A percentile compares a stretch with the other conserved stretches of the same genome.
Conservation (phyloP, 2,113 vertebrate genomes). For the Morone saxatilis region DNA sequence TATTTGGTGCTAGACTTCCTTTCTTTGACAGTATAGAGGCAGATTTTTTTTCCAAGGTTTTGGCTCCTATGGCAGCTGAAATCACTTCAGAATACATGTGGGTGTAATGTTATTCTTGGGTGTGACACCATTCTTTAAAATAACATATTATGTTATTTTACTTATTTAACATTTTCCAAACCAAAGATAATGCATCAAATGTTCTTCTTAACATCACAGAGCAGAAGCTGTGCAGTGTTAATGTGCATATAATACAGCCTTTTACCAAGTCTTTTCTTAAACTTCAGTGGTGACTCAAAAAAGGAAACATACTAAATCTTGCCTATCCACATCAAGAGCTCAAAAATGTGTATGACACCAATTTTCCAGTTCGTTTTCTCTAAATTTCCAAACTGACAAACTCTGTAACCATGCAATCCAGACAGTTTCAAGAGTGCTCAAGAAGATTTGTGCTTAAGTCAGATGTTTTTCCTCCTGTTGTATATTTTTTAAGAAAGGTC, state of each 20-base stretch:
- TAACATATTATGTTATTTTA: constrained; percentile 8
- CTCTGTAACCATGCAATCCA: constrained; percentile 18
- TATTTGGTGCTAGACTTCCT: constrained; percentile 31
- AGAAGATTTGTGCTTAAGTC: constrained; percentile 1
- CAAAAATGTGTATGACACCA: constrained; percentile 50
- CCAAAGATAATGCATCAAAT: constrained; percentile 1
- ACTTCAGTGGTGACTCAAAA: constrained; percentile 48
- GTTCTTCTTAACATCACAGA: not conserved
- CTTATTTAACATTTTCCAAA: constrained; percentile 34
- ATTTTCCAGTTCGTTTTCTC: constrained; percentile 63
- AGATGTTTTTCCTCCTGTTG: not conserved
- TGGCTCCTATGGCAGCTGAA: constrained; percentile 1
- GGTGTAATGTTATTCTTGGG: constrained; percentile 20
- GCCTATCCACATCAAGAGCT: constrained; percentile 41
- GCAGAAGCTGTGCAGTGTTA: constrained; percentile 6
- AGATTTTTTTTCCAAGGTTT: constrained; percentile 9
- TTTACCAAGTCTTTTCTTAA: constrained; percentile 33
- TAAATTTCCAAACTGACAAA: constrained; percentile 55
- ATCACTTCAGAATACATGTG: not conserved
- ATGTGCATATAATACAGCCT: constrained; percentile 29
- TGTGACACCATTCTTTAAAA: constrained; percentile 6
- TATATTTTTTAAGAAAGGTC: not conserved
- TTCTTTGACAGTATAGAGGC: constrained; percentile 24
- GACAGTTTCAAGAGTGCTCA: constrained; percentile 9
- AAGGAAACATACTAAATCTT: constrained; percentile 21